A percentile compares a stretch with the other conserved stretches of the same genome.
Evolutionary conservation across 1,140 invertebrate species (phyloP).

Genomic region (Conus betulinus): DNA sequence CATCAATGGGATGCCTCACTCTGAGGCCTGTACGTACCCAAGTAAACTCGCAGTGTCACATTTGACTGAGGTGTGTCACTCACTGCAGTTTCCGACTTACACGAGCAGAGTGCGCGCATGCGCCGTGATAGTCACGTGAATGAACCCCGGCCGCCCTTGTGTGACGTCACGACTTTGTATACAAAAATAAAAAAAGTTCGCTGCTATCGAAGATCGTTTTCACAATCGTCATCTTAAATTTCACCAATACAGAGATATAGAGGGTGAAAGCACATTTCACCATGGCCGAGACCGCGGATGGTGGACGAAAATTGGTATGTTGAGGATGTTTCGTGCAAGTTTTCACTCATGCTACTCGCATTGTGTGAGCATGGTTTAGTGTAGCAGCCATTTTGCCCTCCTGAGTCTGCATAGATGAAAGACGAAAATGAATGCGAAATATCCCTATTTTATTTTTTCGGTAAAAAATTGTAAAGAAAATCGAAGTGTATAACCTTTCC

Average conservation of each 20-base stretch:
- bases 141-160: constrained; percentile 35
- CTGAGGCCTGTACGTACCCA: background rate
- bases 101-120: constrained; percentile 30
- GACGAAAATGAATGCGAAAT: constrained; percentile 26
- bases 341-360: constrained; percentile 26
- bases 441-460: background rate
- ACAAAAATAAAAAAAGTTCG: constrained; percentile 43
- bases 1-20: background rate
- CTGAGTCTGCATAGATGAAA: constrained; percentile 33
- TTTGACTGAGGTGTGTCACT: background rate
- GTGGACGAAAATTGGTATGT: constrained; percentile 71
- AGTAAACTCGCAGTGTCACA: background rate
- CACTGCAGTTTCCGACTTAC: background rate
- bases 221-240: constrained; percentile 33
- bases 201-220: constrained; percentile 45
- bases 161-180: constrained; percentile 55
- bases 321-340: constrained; percentile 32
- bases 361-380: constrained; percentile 37
- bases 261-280: constrained; percentile 42
- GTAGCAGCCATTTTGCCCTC: constrained; percentile 58
- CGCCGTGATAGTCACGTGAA: constrained; percentile 52
- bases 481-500: constrained; percentile 14
- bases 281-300: constrained; percentile 64
- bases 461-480: constrained; percentile 1
- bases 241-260: constrained; percentile 40